Evolutionary conservation across 2,888 invertebrate species (phyloP).

Genomic region (Timema cristinae): DNA sequence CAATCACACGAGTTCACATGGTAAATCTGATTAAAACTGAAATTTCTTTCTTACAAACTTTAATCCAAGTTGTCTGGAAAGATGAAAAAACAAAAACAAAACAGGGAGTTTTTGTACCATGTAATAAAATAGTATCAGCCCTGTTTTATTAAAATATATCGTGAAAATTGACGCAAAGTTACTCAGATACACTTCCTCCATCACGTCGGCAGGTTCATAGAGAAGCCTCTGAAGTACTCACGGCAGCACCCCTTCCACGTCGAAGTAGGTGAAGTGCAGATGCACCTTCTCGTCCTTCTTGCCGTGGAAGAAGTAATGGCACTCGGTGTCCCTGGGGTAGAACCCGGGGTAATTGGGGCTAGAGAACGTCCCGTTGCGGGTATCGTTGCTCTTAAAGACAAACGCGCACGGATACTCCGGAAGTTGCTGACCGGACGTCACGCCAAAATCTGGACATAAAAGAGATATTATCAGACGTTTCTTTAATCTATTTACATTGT

Average conservation of each 20-base stretch:
- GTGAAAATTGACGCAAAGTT: no score
- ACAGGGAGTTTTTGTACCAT: no score
- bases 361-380: conserved; percentile 74
- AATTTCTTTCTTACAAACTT: no score
- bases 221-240: conserved; percentile 52
- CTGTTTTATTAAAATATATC: no score
- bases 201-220: not conserved
- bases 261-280: conserved; percentile 84
- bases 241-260: conserved; percentile 93
- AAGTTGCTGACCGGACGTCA: conserved; percentile 74
- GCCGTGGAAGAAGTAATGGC: conserved; percentile 88
- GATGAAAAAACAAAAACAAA: no score
- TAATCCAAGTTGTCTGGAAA: no score
- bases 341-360: conserved; percentile 89
- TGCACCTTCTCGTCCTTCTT: conserved; percentile 71
- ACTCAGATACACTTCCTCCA: not conserved
- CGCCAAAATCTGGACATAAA: conserved; percentile 73
- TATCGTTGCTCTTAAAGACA: conserved; percentile 77
- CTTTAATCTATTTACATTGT: no score
- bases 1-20: no score
- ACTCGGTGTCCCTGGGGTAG: conserved; percentile 85
- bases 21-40: no score
- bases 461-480: no score
- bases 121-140: no score
- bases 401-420: conserved; percentile 80